Base-by-base conservation (phyloP, 2,113 vertebrate genomes). In the Okapia johnstoni region DNA sequence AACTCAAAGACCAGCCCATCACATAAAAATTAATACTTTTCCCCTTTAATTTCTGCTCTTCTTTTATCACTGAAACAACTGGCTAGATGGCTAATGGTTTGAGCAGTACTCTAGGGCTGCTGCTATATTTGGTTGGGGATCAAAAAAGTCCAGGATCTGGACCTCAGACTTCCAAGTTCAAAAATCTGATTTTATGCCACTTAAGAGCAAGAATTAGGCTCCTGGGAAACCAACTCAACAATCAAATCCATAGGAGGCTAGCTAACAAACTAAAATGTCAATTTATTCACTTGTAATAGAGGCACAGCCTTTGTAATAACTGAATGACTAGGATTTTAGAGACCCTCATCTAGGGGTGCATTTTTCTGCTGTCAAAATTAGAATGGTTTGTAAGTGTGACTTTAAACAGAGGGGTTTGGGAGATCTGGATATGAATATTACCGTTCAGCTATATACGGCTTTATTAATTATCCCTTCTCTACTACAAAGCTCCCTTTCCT, bases 261-360 rank as follows among this genome's bases (percentile, higher is more conserved):
- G 25, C 0, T 54, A 70, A 77, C 76, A 92, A 79, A n/a, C 26
- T 54, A 70, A 91, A 91, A 93, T 26, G 40, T 50, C 84, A 77
- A 85, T 85, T 73, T 88, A 87, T 85, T 80, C 14, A 88, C 55
- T 93, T 88, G 76, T 52, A 97, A 90, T 4, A 84, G 36, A 89
- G 4, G 17, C 11, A n/a, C 19, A 91, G 30, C 10, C 36, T 94
- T 83, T 52, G 17, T 66, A 60, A 60, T 60, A 88, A 95, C 16
- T 11, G 25, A 92, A 48, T n/a, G 36, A 36, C 19, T 91, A 48
- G 25, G 36, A 52, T 90, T 91, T 89, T 23, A 63, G 26, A 97
- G 57, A 92, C 48, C 10, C 33, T 94, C 30, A 87, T n/a, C 57
- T 57, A 61, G 33, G 13, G 33, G 23, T 50, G n/a, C 0, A 1